phyloP scores from a whole-genome alignment of 2,113 vertebrate genomes.

The Leucosticte australis region DNA sequence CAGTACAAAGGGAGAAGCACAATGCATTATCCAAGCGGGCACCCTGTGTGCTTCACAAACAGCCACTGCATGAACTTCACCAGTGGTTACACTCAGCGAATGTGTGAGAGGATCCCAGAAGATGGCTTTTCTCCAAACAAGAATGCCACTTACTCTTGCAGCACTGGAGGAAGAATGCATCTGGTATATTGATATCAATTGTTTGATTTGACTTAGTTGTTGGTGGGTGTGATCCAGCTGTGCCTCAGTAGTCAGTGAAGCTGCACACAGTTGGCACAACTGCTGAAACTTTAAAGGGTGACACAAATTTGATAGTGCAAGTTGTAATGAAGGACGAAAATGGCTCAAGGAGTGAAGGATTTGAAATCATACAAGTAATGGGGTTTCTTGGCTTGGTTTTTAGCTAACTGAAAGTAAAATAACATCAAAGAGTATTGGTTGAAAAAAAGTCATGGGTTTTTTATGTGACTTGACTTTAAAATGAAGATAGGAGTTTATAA shows the following conservation, averaged over 20 bases:
- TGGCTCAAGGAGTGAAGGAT: neutral
- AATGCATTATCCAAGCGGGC: conserved; percentile 68
- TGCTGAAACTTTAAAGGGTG: neutral
- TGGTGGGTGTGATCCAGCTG: neutral
- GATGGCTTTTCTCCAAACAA: conserved; percentile 71
- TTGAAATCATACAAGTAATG: neutral
- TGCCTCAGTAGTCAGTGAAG: neutral
- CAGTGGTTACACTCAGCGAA: conserved; percentile 65
- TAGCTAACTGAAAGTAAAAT: neutral
- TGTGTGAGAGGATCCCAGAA: conserved; percentile 68
- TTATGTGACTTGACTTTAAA: neutral
- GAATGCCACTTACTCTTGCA: conserved; percentile 68
- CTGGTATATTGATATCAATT: conserved; percentile 81
- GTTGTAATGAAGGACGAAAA: neutral
- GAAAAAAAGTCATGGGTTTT: neutral
- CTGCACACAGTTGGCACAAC: neutral
- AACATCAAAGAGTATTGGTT: neutral
- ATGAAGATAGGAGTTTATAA: neutral
- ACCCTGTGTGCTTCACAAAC: conserved; percentile 69
- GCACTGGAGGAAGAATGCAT: conserved; percentile 81
- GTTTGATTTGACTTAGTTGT: neutral
- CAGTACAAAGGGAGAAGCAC: conserved; percentile 79
- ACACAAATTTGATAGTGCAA: neutral
- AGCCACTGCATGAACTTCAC: conserved; percentile 73
- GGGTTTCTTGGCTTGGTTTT: neutral